Evolutionary conservation across 2,113 vertebrate species (phyloP).

Genomic region (Caloenas nicobarica): DNA sequence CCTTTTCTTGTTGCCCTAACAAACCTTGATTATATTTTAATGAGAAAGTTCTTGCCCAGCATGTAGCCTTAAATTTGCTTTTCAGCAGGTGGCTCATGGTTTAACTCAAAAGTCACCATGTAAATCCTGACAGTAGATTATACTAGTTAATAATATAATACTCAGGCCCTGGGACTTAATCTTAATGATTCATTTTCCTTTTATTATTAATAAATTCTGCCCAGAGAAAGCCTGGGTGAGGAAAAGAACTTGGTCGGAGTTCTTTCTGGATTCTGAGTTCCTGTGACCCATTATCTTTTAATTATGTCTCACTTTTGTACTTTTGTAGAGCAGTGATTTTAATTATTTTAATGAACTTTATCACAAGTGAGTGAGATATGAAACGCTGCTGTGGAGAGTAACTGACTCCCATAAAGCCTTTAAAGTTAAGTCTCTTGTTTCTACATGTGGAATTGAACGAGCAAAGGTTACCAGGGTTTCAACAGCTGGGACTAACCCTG

Average conservation of each 20-base stretch:
- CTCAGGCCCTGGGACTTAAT: background rate
- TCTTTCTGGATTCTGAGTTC: conserved; percentile 8
- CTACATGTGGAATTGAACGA: background rate
- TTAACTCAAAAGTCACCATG: conserved; percentile 1
- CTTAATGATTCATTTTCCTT: conserved; percentile 28
- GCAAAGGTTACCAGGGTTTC: conserved; percentile 33
- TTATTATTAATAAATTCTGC: conserved; percentile 38
- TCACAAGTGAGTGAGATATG: background rate
- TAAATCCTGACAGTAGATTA: background rate
- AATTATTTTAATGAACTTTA: conserved; percentile 54
- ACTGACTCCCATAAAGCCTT: background rate
- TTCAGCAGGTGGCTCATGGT: conserved; percentile 15
- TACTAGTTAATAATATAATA: conserved; percentile 8
- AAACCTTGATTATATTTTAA: conserved; percentile 40
- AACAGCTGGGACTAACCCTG: conserved; percentile 9
- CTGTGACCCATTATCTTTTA: conserved; percentile 39
- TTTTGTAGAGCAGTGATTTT: conserved; percentile 1
- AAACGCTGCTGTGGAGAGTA: background rate
- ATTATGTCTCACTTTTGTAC: conserved; percentile 26
- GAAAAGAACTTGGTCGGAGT: background rate
- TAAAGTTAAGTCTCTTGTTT: background rate
- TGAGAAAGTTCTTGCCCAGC: conserved; percentile 12
- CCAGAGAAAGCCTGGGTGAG: background rate
- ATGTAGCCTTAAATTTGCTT: conserved; percentile 24
- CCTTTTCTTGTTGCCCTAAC: background rate